These are phyloP conservation scores for Achroia grisella DNA, from an alignment of 1,140 invertebrate species.

Conservation along the genomic window DNA sequence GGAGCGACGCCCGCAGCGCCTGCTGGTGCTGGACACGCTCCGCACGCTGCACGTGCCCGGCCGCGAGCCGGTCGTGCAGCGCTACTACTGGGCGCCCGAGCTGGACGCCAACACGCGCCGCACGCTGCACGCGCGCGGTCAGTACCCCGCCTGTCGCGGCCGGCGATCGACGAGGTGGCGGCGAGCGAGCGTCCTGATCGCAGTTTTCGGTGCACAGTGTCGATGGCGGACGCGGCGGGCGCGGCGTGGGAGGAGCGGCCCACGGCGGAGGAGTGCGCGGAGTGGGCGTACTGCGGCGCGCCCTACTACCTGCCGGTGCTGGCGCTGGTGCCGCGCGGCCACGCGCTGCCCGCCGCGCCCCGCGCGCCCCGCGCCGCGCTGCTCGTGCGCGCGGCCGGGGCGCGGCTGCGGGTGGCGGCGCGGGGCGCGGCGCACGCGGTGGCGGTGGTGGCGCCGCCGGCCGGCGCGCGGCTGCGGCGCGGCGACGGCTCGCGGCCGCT, in stretches of 20 bases:
- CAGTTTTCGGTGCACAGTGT: too few relatives aligned
- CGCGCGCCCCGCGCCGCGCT: not conserved
- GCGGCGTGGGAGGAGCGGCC: conserved; percentile 16
- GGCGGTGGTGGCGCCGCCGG: conserved; percentile 22
- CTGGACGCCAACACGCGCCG: conserved; percentile 83
- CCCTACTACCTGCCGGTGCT: conserved; percentile 81
- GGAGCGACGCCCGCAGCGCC: conserved; percentile 80
- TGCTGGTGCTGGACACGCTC: conserved; percentile 73
- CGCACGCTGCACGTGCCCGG: conserved; percentile 27
- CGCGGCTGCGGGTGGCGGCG: conserved; percentile 5
- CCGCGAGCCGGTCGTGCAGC: conserved; percentile 4
- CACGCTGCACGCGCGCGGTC: conserved; percentile 77
- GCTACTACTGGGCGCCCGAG: conserved; percentile 84
- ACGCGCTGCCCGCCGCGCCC: conserved; percentile 31
- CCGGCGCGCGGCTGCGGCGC: conserved; percentile 14
- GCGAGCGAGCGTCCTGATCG: conserved; percentile 14
- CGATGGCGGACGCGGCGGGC: conserved; percentile 18
- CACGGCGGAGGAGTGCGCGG: conserved; percentile 73
- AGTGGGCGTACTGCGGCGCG: conserved; percentile 83
- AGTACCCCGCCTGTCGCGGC: conserved; percentile 79
- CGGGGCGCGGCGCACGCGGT: conserved; percentile 21
- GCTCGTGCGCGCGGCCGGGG: conserved; percentile 2
- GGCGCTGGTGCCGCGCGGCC: conserved; percentile 65
- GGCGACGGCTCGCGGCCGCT: not conserved
- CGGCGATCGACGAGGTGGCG: conserved; percentile 23